Evolutionary conservation across 2,113 vertebrate genomes (phyloP), one percentile per base, ranked within the genome.

Genomic region (Gracilinanus agilis): DNA sequence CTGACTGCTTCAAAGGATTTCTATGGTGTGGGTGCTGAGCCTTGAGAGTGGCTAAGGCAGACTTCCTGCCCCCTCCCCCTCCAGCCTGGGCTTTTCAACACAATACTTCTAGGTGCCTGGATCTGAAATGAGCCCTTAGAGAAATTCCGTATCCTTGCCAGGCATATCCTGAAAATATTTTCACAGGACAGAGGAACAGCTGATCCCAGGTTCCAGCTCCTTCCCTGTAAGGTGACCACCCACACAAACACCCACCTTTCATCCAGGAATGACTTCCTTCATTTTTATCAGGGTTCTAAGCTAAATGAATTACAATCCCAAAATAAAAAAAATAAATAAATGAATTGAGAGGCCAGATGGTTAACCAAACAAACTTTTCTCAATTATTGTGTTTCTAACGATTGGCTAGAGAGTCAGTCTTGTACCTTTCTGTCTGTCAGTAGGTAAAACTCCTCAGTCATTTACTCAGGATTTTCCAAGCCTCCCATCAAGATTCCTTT

Each of bases 341-440:
- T 3, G 25, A 1, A 19, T 19, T 0, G n/a, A 40, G 21, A 75
- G 67, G 1, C 67, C 67, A 19, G 5, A 75, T 75, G 34, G 12
- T 92, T 58, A 53, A 49, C 53, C 95, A 44, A 44, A 92, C 91
- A 55, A 93, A 90, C 53, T 19, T 29, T 61, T 27, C 54, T 90
- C 34, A 8, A 4, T 55, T 53, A 25, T 54, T 34, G 16, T 24
- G 3, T n/a, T 93, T 92, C 54, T 55, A 1, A 8, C 24, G 55
- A 44, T 44, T 29, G 21, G 0, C 55, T 91, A 27, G 3, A 34
- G n/a, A 75, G 24, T 61, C 40, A 24, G 29, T 56, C 53, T 92
- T 12, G 90, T 53, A 53, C 40, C 53, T 90, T 92, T 92, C 29
- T 16, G 1, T 83, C 61, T 49, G 7, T 29, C 29, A 61, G 24